These are phyloP conservation scores for Petrocephalus schoutedeni DNA, from an alignment of 2,797 vertebrate genomes.

Conservation along the genomic window DNA sequence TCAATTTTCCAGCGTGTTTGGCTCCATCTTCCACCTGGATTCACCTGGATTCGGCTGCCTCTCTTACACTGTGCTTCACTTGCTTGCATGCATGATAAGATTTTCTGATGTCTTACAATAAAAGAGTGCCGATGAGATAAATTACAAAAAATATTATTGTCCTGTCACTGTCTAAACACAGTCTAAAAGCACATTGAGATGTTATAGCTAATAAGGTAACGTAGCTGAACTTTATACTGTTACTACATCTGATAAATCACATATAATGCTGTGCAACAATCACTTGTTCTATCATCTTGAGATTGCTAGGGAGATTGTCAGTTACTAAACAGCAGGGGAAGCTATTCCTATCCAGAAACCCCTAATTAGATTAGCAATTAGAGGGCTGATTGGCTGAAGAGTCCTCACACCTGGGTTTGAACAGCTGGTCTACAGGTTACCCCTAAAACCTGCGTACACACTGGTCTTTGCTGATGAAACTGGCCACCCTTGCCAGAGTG, in stretches of 20 bases:
- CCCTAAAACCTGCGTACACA: too few species aligned
- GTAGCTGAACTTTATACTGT: not conserved
- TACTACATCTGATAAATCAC: not conserved
- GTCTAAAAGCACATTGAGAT: not conserved
- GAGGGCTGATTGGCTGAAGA: too few species aligned
- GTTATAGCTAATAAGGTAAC: not conserved
- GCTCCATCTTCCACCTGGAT: not conserved
- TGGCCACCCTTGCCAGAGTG: too few species aligned
- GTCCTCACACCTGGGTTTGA: too few species aligned
- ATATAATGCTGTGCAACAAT: not conserved
- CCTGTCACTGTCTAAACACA: not conserved
- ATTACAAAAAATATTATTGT: not conserved
- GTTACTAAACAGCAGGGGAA: too few species aligned
- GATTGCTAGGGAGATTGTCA: not conserved
- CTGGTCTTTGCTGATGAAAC: too few species aligned
- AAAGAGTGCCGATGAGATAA: not conserved
- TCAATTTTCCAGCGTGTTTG: not conserved
- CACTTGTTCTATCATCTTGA: not conserved
- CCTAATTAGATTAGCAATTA: too few species aligned
- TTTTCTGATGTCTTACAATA: not conserved
- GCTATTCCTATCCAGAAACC: too few species aligned
- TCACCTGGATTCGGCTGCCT: not conserved
- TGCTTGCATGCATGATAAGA: not conserved
- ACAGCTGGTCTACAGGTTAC: too few species aligned
- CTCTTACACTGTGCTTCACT: not conserved